Evolutionary conservation across 2,888 invertebrate genomes (phyloP).

Genomic region (Drosophila stalkeri): DNA sequence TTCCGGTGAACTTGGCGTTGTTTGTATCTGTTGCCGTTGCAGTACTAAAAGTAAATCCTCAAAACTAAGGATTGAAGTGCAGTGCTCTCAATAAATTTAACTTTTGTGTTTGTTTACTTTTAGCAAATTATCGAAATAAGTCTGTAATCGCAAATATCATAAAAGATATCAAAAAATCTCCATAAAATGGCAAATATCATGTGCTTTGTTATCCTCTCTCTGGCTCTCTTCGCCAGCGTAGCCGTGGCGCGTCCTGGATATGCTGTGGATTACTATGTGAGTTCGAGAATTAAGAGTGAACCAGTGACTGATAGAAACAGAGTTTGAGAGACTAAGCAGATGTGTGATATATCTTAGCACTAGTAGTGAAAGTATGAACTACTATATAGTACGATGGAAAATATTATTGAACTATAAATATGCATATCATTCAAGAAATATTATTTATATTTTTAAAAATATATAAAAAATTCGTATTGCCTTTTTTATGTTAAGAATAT

Average conservation of each 20-base stretch:
- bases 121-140: constrained; percentile 44
- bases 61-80: constrained; percentile 24
- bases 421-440: background rate
- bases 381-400: background rate
- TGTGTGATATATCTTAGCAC: background rate
- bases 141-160: constrained; percentile 23
- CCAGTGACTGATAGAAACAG: background rate
- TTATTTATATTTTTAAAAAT: background rate
- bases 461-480: too few species aligned
- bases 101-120: constrained; percentile 54
- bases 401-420: background rate
- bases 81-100: constrained; percentile 29
- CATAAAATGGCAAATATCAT: constrained; percentile 80
- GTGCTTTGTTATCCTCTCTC: constrained; percentile 77
- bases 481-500: too few species aligned
- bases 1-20: constrained; percentile 84
- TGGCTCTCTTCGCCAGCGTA: constrained; percentile 80
- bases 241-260: constrained; percentile 85
- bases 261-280: constrained; percentile 88
- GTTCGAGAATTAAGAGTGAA: constrained; percentile 66
- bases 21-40: constrained; percentile 81
- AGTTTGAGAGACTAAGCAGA: too few species aligned
- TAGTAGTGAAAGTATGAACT: background rate
- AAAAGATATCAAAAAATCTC: constrained; percentile 19
- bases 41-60: constrained; percentile 70